These are phyloP conservation scores for Melinaea menophilus DNA, from an alignment of 2,888 invertebrate species.

Conservation along the genomic window DNA sequence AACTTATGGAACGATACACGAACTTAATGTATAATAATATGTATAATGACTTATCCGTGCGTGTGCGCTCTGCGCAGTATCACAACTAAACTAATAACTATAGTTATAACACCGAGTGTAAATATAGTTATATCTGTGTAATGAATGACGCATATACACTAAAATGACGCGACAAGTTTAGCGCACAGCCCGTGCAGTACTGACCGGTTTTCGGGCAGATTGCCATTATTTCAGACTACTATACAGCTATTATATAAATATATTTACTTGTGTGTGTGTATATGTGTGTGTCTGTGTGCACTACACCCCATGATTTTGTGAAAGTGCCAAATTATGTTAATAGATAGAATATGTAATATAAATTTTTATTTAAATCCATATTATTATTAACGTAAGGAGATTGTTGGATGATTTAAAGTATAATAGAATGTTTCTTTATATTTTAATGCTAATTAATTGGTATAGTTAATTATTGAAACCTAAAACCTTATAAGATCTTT, in stretches of 20 bases:
- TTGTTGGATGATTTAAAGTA: too few species aligned
- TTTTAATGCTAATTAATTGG: too few species aligned
- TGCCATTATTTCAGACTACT: slow-evolving; percentile 34
- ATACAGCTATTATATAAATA: neutral
- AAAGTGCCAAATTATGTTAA: slow-evolving; percentile 4
- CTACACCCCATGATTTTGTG: slow-evolving; percentile 9
- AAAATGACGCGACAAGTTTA: slow-evolving; percentile 20
- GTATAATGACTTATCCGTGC: slow-evolving; percentile 33
- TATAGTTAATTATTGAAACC: too few species aligned
- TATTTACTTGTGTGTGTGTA: slow-evolving; percentile 1
- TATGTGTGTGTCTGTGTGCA: neutral
- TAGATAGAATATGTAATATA: neutral
- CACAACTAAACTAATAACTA: neutral
- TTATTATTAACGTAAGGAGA: neutral
- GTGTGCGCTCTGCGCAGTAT: slow-evolving; percentile 36
- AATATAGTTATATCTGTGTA: too few species aligned
- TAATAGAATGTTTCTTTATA: too few species aligned
- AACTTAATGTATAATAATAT: slow-evolving; percentile 10
- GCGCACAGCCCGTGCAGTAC: slow-evolving; percentile 32
- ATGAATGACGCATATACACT: neutral
- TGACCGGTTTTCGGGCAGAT: slow-evolving; percentile 40
- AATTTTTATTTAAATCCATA: neutral
- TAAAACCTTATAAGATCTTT: too few species aligned
- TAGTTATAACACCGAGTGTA: neutral
- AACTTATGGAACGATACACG: slow-evolving; percentile 34